Evolutionary conservation across 2,888 invertebrate genomes (phyloP).

Genomic region (Drosophila mimica): DNA sequence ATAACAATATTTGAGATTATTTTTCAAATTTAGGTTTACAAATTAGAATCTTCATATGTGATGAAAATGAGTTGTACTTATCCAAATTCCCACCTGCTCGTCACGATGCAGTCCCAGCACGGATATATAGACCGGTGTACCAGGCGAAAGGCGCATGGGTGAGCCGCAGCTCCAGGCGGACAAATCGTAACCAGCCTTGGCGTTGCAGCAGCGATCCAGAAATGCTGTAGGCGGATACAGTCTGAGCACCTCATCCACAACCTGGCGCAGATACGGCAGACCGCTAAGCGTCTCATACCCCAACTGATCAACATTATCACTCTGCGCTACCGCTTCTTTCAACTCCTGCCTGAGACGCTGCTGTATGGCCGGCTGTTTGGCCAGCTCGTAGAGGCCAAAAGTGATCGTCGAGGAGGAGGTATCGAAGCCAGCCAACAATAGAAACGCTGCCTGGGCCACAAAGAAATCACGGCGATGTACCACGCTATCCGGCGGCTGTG

Average conservation of each 20-base stretch:
- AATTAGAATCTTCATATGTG: background rate
- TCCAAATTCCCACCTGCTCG: slow-evolving; percentile 61
- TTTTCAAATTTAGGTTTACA: background rate
- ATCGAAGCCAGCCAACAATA: slow-evolving; percentile 82
- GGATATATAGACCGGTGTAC: slow-evolving; percentile 82
- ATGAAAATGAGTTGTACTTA: background rate
- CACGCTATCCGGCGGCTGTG: slow-evolving; percentile 56
- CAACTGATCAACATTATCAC: slow-evolving; percentile 72
- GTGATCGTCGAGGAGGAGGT: slow-evolving; percentile 84
- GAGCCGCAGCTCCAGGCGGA: slow-evolving; percentile 56
- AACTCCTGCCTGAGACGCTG: slow-evolving; percentile 84
- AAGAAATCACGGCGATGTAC: slow-evolving; percentile 72
- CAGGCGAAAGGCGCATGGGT: slow-evolving; percentile 61
- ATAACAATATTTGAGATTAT: background rate
- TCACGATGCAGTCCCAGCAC: slow-evolving; percentile 81
- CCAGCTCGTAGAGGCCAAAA: slow-evolving; percentile 84
- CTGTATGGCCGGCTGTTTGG: slow-evolving; percentile 83
- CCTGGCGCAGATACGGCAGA: slow-evolving; percentile 85
- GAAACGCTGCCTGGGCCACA: slow-evolving; percentile 81
- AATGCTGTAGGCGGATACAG: slow-evolving; percentile 83
- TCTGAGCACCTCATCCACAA: slow-evolving; percentile 81
- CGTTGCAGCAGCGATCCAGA: slow-evolving; percentile 81
- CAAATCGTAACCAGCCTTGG: slow-evolving; percentile 68
- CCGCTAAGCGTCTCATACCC: slow-evolving; percentile 83
- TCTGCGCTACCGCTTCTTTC: slow-evolving; percentile 61